Percentiles rank a stretch among this genome's conserved stretches.
Evolutionary conservation across 1,140 invertebrate genomes (phyloP).

Genomic region (Zaprionus kolodkinae): DNA sequence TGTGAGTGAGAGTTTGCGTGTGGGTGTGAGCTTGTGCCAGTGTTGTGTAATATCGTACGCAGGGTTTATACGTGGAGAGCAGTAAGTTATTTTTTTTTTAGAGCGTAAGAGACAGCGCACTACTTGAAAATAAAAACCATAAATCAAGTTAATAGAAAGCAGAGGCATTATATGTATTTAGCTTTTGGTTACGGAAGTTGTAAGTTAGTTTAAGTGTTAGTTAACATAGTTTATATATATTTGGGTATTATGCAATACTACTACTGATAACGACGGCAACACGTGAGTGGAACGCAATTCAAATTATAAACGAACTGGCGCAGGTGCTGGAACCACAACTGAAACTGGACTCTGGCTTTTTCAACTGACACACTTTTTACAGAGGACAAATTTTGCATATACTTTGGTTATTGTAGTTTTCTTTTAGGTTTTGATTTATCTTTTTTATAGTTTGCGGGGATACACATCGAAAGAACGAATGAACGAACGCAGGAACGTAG

Average conservation of each 20-base stretch:
- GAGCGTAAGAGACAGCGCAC: slow-evolving; percentile 51
- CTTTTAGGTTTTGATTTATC: slow-evolving; percentile 8
- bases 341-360: slow-evolving; percentile 50
- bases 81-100: slow-evolving; percentile 31
- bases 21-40: slow-evolving; percentile 45
- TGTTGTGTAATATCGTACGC: slow-evolving; percentile 56
- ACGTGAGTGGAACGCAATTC: slow-evolving; percentile 45
- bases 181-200: slow-evolving; percentile 34
- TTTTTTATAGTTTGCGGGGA: slow-evolving; percentile 44
- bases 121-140: slow-evolving; percentile 53
- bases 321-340: slow-evolving; percentile 58
- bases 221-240: slow-evolving; percentile 48
- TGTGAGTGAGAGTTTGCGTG: slow-evolving; percentile 17
- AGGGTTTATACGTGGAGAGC: slow-evolving; percentile 48
- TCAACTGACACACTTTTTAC: slow-evolving; percentile 63
- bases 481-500: slow-evolving; percentile 50
- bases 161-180: slow-evolving; percentile 54
- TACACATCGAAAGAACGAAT: slow-evolving; percentile 60
- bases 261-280: slow-evolving; percentile 54
- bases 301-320: slow-evolving; percentile 43
- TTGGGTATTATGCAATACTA: slow-evolving; percentile 54
- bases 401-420: slow-evolving; percentile 9
- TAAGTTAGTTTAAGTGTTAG: slow-evolving; percentile 37
- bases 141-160: slow-evolving; percentile 50
- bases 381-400: slow-evolving; percentile 43